These are phyloP conservation scores for Polymixis flavicincta DNA, from an alignment of 2,888 invertebrate species.

Conservation along the genomic window DNA sequence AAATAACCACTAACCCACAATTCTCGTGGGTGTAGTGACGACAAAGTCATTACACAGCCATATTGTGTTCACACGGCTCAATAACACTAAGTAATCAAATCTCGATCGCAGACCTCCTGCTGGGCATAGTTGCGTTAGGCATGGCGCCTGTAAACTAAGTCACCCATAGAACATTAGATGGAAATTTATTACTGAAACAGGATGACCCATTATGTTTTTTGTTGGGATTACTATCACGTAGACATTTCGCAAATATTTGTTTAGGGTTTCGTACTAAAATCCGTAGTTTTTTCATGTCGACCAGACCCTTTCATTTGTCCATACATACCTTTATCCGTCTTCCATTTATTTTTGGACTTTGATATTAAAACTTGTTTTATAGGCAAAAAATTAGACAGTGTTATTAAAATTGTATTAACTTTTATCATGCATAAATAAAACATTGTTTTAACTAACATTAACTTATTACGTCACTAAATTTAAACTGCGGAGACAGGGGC, in stretches of 20 bases:
- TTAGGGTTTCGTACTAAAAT: constrained; percentile 1
- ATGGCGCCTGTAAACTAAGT: not conserved
- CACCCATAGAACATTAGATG: not conserved
- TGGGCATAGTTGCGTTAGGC: not conserved
- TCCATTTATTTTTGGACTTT: not conserved
- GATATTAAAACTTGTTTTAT: not conserved
- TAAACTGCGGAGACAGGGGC: constrained; percentile 39
- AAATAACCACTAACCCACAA: not conserved
- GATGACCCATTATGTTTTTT: not conserved
- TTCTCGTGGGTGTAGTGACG: constrained; percentile 26
- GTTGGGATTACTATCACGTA: constrained; percentile 10
- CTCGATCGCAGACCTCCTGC: constrained; percentile 23
- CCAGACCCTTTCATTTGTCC: not conserved
- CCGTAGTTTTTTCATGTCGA: not conserved
- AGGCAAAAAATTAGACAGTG: not conserved
- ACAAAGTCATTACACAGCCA: constrained; percentile 32
- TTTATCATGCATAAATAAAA: constrained; percentile 15
- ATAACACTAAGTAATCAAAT: constrained; percentile 16
- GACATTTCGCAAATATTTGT: constrained; percentile 21
- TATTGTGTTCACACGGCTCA: constrained; percentile 11
- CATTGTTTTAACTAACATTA: constrained; percentile 14
- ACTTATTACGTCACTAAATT: constrained; percentile 40
- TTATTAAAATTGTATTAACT: not conserved
- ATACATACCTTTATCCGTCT: not conserved
- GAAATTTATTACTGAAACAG: not conserved